Evolutionary conservation across 2,797 vertebrate genomes (phyloP).

Genomic region (Huso huso): DNA sequence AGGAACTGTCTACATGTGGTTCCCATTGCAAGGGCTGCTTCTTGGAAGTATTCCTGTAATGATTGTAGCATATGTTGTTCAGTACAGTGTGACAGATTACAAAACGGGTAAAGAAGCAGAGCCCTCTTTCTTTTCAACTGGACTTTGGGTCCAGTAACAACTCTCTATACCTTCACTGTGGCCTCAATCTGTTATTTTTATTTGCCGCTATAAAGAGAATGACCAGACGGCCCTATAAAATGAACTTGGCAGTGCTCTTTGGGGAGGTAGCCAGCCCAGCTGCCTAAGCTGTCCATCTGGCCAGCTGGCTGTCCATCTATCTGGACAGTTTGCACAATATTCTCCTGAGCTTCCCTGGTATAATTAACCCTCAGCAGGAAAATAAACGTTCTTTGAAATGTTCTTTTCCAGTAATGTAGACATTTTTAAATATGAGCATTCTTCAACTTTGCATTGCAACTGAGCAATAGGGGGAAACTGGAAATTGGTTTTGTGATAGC

Average conservation of each 20-base stretch:
- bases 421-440: neutral
- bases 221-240: slow-evolving; percentile 6
- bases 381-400: neutral
- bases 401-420: neutral
- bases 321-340: neutral
- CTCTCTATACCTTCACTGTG: neutral
- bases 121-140: neutral
- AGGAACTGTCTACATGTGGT: neutral
- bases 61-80: slow-evolving; percentile 1
- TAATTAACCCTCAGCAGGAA: slow-evolving; percentile 4
- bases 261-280: slow-evolving; percentile 7
- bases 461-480: neutral
- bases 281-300: slow-evolving; percentile 1
- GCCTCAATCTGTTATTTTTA: slow-evolving; percentile 3
- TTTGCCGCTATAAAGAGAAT: neutral
- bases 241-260: slow-evolving; percentile 1
- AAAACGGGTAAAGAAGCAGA: neutral
- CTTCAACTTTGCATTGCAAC: neutral
- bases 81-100: neutral
- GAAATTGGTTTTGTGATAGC: neutral
- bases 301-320: slow-evolving; percentile 6
- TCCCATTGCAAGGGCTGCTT: neutral
- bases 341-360: neutral
- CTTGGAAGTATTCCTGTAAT: neutral
- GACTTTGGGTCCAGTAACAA: neutral